Percentiles rank a stretch among this genome's conserved stretches.
Conservation (phyloP, 2,888 invertebrate genomes). For the Torymus texanus region DNA sequence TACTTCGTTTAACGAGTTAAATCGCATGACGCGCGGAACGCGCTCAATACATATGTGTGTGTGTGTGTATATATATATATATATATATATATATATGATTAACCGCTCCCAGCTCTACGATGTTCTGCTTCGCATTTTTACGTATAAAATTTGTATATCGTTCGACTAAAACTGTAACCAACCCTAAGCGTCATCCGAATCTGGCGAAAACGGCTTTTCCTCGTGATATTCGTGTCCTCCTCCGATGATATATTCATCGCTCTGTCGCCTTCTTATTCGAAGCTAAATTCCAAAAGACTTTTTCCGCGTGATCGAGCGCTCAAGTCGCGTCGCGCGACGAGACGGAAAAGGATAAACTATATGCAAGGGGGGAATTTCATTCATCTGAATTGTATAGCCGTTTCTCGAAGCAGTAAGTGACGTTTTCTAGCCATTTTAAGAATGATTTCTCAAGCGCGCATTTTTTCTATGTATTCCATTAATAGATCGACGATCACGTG, state of each 20-base stretch:
- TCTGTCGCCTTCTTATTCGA: slow-evolving; percentile 22
- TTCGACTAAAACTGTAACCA: no score
- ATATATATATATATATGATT: no score
- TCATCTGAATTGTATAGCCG: slow-evolving; percentile 34
- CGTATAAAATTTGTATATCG: no score
- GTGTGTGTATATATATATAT: no score
- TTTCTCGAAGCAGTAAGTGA: neutral
- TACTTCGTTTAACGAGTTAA: no score
- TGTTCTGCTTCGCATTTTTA: no score
- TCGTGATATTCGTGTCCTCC: slow-evolving; percentile 19
- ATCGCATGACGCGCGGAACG: no score
- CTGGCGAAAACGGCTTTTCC: neutral
- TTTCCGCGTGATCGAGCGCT: neutral
- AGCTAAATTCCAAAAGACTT: slow-evolving; percentile 16
- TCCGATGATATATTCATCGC: slow-evolving; percentile 14
- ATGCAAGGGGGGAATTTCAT: slow-evolving; percentile 25
- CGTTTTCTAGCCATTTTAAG: neutral
- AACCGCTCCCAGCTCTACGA: no score
- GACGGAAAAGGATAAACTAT: slow-evolving; percentile 3
- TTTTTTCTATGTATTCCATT: slow-evolving; percentile 1
- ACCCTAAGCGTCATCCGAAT: neutral
- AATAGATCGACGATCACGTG: no score
- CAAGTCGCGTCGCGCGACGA: neutral
- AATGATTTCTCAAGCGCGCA: neutral
- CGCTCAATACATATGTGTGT: no score